Evolutionary conservation across 2,797 vertebrate genomes (phyloP).

Genomic region (Aldrovandia affinis): DNA sequence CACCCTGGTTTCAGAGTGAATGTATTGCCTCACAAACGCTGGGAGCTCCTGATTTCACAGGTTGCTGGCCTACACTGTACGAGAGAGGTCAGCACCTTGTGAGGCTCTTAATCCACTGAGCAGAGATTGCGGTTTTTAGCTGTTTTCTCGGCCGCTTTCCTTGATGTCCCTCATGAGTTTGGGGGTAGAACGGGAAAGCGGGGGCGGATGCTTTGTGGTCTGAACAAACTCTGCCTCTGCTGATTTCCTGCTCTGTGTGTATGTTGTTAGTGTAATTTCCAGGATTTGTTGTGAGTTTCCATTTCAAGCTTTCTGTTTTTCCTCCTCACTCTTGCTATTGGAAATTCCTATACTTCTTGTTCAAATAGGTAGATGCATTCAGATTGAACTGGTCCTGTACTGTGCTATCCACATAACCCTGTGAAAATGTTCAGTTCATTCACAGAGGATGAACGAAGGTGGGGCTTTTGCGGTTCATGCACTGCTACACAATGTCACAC

Average conservation of each 20-base stretch:
- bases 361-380: neutral
- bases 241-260: conserved; percentile 42
- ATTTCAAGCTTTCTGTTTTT: conserved; percentile 48
- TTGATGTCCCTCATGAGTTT: neutral
- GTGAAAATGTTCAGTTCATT: too few species aligned
- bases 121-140: neutral
- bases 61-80: neutral
- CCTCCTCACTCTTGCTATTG: conserved; percentile 18
- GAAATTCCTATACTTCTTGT: conserved; percentile 34
- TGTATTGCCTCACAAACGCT: neutral
- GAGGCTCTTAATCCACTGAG: neutral
- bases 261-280: conserved; percentile 52
- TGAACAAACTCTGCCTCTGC: conserved; percentile 26
- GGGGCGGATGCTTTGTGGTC: neutral
- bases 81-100: too few species aligned
- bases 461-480: conserved; percentile 11
- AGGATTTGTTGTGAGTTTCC: conserved; percentile 58
- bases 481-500: conserved; percentile 11
- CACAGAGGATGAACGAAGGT: neutral
- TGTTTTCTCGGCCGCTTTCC: neutral
- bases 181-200: neutral
- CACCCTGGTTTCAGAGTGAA: neutral
- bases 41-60: neutral
- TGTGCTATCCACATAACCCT: neutral
- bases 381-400: neutral